Evolutionary conservation across 2,888 invertebrate genomes (phyloP), one percentile per base, ranked within the genome.

Genomic region (Lypha dubia): DNA sequence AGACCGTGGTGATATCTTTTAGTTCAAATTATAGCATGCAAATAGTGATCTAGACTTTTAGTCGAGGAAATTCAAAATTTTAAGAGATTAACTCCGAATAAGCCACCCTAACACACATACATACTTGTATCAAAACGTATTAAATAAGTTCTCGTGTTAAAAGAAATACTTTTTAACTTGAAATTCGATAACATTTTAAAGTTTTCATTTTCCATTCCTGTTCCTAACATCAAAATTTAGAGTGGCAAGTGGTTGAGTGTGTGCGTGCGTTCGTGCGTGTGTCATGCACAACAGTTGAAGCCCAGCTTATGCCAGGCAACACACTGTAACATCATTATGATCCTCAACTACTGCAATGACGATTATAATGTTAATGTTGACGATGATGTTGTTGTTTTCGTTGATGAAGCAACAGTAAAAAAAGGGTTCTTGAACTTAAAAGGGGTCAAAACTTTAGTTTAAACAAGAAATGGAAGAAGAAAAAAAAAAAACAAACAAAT

Each of bases 391-490:
- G 38, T 53, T 74, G 53, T 8, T 70, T 73, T 38, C 38, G 44
- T 38, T 56, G 49, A 75, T 81, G 81, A 81, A 84, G 81, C 84
- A 84, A 84, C 84, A 79, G 87, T 82, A 85, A 90, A 70, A n/a
- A 90, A 90, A 90, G 90, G 90, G 90, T 90, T 90, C 91, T 90
- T 90, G 90, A 90, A 90, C 90, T 90, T 90, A 90, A 90, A 90
- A 90, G 91, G 90, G 90, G 90, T 90, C 90, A 90, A 89, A 73
- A 83, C 51, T 44, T 74, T 41, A 76, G n/a, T 67, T 67, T 44
- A 13, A 22, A 53, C 11, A 35, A 41, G 51, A 41, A 77, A 60
- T 13, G 13, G 32, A 4, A 8, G 8, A 32, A 17, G 24, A 60
- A n/a, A 65, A 32, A 32, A 17, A 35, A 60, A 13, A 58, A 22